A percentile compares a stretch with the other conserved stretches of the same genome.
These are phyloP conservation scores for Gasterosteus aculeatus DNA, from an alignment of 2,113 vertebrate species.

Conservation along the genomic window DNA sequence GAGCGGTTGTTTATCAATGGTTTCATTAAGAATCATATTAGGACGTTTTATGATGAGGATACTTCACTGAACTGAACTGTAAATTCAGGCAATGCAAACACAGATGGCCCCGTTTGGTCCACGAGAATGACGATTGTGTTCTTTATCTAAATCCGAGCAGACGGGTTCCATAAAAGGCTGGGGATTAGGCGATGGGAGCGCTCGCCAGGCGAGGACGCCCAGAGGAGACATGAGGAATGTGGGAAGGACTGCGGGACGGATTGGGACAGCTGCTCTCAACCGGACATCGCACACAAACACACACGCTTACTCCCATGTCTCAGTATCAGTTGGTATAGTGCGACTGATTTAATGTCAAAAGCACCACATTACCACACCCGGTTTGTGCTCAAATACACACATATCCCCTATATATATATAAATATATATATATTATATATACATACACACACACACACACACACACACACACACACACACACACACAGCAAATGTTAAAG, in stretches of 20 bases:
- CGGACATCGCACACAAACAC: constrained; percentile 8
- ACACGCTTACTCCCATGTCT: not conserved
- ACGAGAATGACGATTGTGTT: not conserved
- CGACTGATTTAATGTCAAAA: not conserved
- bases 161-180: constrained; percentile 47
- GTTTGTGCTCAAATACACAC: not conserved
- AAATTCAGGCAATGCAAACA: not conserved
- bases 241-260: constrained; percentile 27
- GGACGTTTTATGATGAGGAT: too few species aligned
- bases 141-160: constrained; percentile 33
- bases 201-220: constrained; percentile 29
- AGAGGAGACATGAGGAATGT: constrained; percentile 50
- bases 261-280: constrained; percentile 54
- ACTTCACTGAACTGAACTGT: not conserved
- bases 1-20: not conserved
- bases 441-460: not conserved
- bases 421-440: too few species aligned
- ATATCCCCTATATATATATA: too few species aligned
- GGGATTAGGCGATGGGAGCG: constrained; percentile 47
- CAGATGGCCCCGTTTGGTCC: not conserved
- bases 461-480: not conserved
- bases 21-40: not conserved
- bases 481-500: too few species aligned
- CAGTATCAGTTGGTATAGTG: too few species aligned
- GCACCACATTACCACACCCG: not conserved